phyloP scores from a whole-genome alignment of 2,113 vertebrate species.

The Psammodynastes pulverulentus region DNA sequence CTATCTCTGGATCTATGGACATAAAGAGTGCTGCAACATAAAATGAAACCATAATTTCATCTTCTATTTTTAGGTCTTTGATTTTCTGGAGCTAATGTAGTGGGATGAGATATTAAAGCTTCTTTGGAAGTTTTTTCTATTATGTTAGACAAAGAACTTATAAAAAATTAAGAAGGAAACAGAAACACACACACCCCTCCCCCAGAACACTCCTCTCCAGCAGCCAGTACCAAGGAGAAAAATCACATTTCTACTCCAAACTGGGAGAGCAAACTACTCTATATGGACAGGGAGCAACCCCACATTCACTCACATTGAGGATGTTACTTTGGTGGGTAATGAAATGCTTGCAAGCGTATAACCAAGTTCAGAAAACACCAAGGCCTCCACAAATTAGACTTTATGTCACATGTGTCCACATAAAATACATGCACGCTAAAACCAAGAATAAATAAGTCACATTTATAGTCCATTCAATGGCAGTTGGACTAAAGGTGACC shows the following conservation, averaged over 20 bases:
- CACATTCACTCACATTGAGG: not conserved
- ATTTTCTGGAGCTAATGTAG: no score
- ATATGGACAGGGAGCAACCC: not conserved
- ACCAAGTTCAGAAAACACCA: not conserved
- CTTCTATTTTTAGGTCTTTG: no score
- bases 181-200: no score
- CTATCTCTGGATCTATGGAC: no score
- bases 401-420: not conserved
- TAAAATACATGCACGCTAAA: not conserved
- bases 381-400: not conserved
- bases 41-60: no score
- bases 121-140: not conserved
- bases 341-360: not conserved
- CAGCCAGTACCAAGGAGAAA: not conserved
- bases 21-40: no score
- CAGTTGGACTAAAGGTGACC: not conserved
- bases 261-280: not conserved
- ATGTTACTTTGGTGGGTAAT: not conserved
- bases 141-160: not conserved
- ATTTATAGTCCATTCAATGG: not conserved
- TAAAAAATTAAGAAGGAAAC: not conserved
- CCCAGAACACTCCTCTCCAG: not conserved
- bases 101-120: not conserved
- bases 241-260: not conserved
- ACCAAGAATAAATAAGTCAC: not conserved